Conservation (phyloP, 2,888 invertebrate species). For the Electrophaes corylata region DNA sequence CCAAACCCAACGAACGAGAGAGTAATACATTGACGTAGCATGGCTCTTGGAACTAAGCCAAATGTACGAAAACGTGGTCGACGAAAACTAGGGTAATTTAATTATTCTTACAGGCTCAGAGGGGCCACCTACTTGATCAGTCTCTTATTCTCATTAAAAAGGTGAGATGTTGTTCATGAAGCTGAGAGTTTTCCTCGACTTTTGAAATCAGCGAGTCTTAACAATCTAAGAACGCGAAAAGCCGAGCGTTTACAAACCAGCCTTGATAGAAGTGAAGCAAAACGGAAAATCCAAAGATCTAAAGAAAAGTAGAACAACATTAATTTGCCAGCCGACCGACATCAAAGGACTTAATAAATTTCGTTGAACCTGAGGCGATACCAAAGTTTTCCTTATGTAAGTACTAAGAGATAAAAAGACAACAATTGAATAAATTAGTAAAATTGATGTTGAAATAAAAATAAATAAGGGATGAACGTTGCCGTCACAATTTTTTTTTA, state of each 20-base stretch:
- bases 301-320: slow-evolving; percentile 21
- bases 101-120: background rate
- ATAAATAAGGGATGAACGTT: background rate
- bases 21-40: background rate
- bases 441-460: background rate
- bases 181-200: slow-evolving; percentile 4
- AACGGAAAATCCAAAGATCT: slow-evolving; percentile 18
- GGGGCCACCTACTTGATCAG: too few relatives aligned
- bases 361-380: slow-evolving; percentile 9
- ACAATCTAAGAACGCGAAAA: slow-evolving; percentile 6
- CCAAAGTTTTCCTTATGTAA: slow-evolving; percentile 23
- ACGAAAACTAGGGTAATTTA: background rate
- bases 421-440: background rate
- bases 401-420: background rate
- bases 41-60: background rate
- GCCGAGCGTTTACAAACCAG: slow-evolving; percentile 3
- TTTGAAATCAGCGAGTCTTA: slow-evolving; percentile 6
- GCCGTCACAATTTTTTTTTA: background rate
- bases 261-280: slow-evolving; percentile 15
- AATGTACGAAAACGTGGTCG: background rate
- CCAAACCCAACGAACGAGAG: background rate
- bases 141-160: too few relatives aligned
- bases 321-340: slow-evolving; percentile 19
- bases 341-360: slow-evolving; percentile 30
- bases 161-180: too few relatives aligned